These are phyloP conservation scores for Mellivora capensis DNA, from an alignment of 2,113 vertebrate species.

Conservation along the genomic window DNA sequence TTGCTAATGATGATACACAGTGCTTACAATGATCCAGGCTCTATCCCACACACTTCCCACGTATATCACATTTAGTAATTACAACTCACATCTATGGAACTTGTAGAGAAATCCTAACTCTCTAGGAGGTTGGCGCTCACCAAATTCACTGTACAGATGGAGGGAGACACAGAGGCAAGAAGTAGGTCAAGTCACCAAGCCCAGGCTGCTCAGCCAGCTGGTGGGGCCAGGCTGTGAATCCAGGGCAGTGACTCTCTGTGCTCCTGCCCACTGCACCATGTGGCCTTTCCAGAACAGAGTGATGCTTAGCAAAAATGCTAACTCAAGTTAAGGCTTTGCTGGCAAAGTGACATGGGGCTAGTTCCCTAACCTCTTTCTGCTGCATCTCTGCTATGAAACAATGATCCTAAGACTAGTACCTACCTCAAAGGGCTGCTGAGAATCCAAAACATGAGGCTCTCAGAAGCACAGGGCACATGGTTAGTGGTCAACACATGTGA, in stretches of 20 bases:
- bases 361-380: neutral
- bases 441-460: neutral
- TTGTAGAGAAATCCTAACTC: fast-evolving
- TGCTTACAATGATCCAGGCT: neutral
- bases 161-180: neutral
- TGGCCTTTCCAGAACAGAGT: neutral
- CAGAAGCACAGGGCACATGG: neutral
- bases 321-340: neutral
- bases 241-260: neutral
- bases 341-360: neutral
- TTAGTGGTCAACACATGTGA: neutral
- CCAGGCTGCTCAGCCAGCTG: neutral
- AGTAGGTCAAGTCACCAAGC: neutral
- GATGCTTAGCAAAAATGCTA: neutral
- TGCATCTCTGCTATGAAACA: neutral
- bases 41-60: neutral
- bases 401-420: neutral
- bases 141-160: neutral
- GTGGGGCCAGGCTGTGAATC: neutral
- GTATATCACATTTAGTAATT: neutral
- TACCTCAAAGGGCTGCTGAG: neutral
- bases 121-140: neutral
- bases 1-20: neutral
- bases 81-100: neutral
- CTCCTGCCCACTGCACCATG: neutral